phyloP scores from a whole-genome alignment of 2,888 invertebrate species.

The Oxystoma pomonae region DNA sequence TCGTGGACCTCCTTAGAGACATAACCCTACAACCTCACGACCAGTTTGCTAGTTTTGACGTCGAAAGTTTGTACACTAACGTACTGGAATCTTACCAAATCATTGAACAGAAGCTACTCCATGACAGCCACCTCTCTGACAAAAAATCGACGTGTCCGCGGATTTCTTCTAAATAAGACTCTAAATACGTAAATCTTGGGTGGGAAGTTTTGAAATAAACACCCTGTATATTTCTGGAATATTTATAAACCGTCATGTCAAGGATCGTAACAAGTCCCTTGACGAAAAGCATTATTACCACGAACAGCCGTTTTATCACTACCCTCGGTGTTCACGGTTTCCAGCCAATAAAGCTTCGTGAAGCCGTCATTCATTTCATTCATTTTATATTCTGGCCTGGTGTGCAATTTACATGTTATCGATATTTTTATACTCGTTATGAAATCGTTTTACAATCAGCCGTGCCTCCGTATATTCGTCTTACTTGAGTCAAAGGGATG shows the following conservation, averaged over 20 bases:
- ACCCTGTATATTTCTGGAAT: too few relatives aligned
- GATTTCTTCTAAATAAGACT: too few relatives aligned
- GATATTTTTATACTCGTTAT: slow-evolving; percentile 49
- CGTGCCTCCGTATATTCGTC: slow-evolving; percentile 28
- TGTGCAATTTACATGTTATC: slow-evolving; percentile 49
- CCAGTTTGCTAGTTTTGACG: too few relatives aligned
- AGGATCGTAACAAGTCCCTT: background rate
- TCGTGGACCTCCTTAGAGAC: too few relatives aligned
- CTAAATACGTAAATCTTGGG: too few relatives aligned
- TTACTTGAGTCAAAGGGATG: slow-evolving; percentile 19
- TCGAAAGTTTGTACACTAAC: too few relatives aligned
- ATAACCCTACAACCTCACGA: too few relatives aligned
- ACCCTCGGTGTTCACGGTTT: background rate
- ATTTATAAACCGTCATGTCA: background rate
- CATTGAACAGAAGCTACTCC: too few relatives aligned
- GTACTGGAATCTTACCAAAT: too few relatives aligned
- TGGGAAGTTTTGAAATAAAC: too few relatives aligned
- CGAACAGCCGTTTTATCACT: slow-evolving; percentile 48
- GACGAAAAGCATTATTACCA: slow-evolving; percentile 40
- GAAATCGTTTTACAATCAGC: slow-evolving; percentile 47
- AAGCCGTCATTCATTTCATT: slow-evolving; percentile 29
- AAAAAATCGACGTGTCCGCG: too few relatives aligned
- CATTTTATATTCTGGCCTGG: slow-evolving; percentile 47
- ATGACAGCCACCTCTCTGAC: too few relatives aligned
- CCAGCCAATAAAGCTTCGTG: slow-evolving; percentile 8